phyloP scores from a whole-genome alignment of 2,888 invertebrate genomes.

The Isotomurus palustris region DNA sequence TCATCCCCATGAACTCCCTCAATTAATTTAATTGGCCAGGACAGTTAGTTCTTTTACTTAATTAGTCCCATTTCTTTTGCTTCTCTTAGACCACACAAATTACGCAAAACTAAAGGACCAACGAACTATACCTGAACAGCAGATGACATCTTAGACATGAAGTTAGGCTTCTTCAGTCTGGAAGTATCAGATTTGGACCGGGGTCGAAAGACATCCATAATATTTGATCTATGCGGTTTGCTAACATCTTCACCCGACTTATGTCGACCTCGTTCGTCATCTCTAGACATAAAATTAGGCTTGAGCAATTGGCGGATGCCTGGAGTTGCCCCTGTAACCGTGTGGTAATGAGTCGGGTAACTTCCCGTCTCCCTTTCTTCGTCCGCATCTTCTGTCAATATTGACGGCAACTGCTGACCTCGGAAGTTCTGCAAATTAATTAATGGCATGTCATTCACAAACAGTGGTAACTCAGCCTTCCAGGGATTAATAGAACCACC shows the following conservation, averaged over 20 bases:
- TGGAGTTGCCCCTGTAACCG: conserved; percentile 53
- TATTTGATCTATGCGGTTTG: conserved; percentile 53
- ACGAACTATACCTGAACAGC: conserved; percentile 20
- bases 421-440: conserved; percentile 56
- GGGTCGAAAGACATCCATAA: conserved; percentile 75
- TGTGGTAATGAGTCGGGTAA: conserved; percentile 41
- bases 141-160: conserved; percentile 80
- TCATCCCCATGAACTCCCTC: too few species aligned
- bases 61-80: too few species aligned
- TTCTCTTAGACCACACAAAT: neutral
- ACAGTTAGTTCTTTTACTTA: neutral
- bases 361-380: conserved; percentile 42
- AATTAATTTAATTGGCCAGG: too few species aligned
- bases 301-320: conserved; percentile 57
- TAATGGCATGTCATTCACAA: too few species aligned
- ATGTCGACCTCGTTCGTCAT: conserved; percentile 48
- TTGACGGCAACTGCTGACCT: conserved; percentile 60
- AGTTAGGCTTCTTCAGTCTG: conserved; percentile 55
- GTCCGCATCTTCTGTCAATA: conserved; percentile 55
- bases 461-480: too few species aligned
- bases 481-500: neutral
- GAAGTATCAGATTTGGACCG: conserved; percentile 72
- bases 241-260: conserved; percentile 47
- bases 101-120: neutral
- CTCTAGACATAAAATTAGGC: conserved; percentile 41